These are phyloP conservation scores for Trachelus tabidus DNA, from an alignment of 2,888 invertebrate species.

Conservation along the genomic window DNA sequence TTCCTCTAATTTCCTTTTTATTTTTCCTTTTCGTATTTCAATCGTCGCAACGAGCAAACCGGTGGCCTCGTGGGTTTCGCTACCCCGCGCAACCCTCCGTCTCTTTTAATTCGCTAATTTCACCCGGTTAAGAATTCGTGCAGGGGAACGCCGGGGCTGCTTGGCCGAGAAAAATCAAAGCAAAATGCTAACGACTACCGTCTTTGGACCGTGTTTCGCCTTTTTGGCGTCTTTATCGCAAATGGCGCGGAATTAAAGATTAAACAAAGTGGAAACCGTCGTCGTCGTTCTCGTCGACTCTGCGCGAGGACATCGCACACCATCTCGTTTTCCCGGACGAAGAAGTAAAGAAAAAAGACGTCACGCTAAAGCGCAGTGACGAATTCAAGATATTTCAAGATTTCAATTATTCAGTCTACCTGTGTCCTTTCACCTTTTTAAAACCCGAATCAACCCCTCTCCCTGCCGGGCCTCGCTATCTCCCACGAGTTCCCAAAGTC, in stretches of 20 bases:
- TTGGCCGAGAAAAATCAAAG: conserved; percentile 63
- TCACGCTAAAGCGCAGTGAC: background rate
- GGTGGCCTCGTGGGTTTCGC: conserved; percentile 13
- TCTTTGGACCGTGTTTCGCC: conserved; percentile 34
- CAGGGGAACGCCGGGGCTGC: conserved; percentile 52
- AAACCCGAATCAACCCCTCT: background rate
- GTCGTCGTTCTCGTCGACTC: background rate
- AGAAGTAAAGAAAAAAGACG: background rate
- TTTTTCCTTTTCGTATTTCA: conserved; percentile 18
- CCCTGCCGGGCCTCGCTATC: background rate
- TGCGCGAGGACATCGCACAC: background rate
- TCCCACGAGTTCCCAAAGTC: background rate
- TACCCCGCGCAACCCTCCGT: conserved; percentile 26
- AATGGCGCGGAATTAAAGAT: conserved; percentile 64
- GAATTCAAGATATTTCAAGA: background rate
- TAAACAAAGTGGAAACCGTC: conserved; percentile 57
- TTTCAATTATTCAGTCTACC: background rate
- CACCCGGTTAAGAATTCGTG: conserved; percentile 64
- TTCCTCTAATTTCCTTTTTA: conserved; percentile 8
- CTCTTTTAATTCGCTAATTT: conserved; percentile 65
- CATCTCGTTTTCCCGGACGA: background rate
- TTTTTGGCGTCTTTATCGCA: conserved; percentile 53
- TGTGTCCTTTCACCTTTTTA: background rate
- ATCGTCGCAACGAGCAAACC: conserved; percentile 12
- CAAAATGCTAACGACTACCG: conserved; percentile 49